Conservation (phyloP, 2,113 vertebrate species). For the Coreoperca whiteheadi region DNA sequence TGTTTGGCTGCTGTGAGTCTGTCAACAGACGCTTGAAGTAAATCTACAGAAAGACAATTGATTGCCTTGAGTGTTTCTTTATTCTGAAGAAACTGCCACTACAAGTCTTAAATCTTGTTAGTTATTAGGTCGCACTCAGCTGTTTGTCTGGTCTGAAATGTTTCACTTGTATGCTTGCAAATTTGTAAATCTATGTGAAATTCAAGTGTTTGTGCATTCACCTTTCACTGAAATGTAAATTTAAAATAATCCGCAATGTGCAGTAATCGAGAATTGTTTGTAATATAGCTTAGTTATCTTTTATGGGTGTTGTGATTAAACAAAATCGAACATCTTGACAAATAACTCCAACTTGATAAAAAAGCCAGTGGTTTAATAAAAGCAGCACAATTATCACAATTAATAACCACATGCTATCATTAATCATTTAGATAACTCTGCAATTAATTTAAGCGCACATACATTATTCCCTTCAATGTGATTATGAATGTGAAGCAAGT, state of each 20-base stretch:
- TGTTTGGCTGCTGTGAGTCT: no score
- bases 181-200: not conserved
- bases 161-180: not conserved
- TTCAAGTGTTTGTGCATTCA: no score
- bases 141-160: not conserved
- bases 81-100: no score
- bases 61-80: no score
- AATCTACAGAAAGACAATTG: no score
- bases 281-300: not conserved
- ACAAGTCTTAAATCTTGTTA: no score
- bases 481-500: slow-evolving; percentile 17
- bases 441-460: not conserved
- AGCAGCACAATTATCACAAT: not conserved
- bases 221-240: not conserved
- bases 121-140: not conserved
- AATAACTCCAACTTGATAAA: not conserved
- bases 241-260: not conserved
- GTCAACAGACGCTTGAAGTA: no score
- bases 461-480: not conserved
- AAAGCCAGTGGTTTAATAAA: not conserved
- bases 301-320: not conserved
- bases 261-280: not conserved
- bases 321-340: not conserved
- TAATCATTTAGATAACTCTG: not conserved
- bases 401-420: not conserved